Evolutionary conservation across 2,113 vertebrate species (phyloP).

Genomic region (Apistogramma diplotaenia): DNA sequence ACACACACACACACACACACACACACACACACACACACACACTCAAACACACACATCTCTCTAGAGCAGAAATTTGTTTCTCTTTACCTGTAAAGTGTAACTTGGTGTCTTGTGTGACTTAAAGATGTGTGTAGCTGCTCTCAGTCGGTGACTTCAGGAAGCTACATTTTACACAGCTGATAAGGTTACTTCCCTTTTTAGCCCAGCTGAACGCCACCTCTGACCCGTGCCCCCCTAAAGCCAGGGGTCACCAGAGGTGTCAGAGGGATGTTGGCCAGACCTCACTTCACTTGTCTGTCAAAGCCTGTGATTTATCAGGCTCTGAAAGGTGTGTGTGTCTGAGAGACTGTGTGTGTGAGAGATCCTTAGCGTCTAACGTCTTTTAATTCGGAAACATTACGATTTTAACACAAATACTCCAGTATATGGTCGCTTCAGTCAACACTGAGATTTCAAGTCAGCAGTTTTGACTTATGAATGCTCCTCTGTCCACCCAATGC

Average conservation of each 20-base stretch:
- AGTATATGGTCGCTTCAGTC: constrained; percentile 16
- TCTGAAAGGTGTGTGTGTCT: not conserved
- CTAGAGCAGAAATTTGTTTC: not conserved
- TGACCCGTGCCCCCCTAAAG: constrained; percentile 43
- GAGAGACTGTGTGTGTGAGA: not conserved
- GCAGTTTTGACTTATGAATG: constrained; percentile 37
- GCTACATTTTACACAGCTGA: constrained; percentile 53
- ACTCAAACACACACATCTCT: not conserved
- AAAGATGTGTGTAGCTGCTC: constrained; percentile 50
- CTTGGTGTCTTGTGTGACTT: constrained; percentile 5
- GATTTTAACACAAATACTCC: not conserved
- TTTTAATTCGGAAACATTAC: constrained; percentile 6
- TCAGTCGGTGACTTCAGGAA: not conserved
- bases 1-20: no score
- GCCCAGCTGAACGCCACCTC: constrained; percentile 47
- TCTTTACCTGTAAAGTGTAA: not conserved
- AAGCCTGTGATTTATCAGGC: constrained; percentile 29
- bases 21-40: no score
- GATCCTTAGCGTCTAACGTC: not conserved
- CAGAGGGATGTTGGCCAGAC: constrained; percentile 39
- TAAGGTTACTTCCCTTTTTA: constrained; percentile 65
- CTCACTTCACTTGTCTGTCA: constrained; percentile 34
- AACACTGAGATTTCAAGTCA: not conserved
- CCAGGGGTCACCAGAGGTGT: constrained; percentile 53
- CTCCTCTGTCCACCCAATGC: constrained; percentile 25